phyloP scores from a whole-genome alignment of 2,113 vertebrate genomes.

The Dasyurus viverrinus region DNA sequence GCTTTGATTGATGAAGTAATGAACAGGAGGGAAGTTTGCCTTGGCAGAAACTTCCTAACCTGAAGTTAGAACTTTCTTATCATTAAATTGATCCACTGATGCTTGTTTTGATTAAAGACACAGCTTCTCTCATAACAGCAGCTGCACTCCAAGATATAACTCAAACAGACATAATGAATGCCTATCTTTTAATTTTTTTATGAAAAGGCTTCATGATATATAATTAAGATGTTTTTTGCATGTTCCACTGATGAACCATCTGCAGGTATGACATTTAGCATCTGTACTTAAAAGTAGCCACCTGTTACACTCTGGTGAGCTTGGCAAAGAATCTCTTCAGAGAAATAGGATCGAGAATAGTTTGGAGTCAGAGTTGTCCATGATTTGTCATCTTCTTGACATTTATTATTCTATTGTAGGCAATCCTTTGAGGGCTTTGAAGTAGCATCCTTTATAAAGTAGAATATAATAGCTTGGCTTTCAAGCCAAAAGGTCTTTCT shows the following conservation, averaged over 20 bases:
- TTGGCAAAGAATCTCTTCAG: slow-evolving; percentile 46
- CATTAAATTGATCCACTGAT: slow-evolving; percentile 66
- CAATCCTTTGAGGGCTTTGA: slow-evolving; percentile 22
- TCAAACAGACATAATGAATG: slow-evolving; percentile 59
- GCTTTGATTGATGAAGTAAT: slow-evolving; percentile 68
- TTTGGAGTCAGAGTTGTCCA: slow-evolving; percentile 48
- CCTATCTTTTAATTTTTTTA: slow-evolving; percentile 63
- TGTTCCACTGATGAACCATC: slow-evolving; percentile 71
- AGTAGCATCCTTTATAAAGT: slow-evolving; percentile 38
- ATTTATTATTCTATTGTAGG: slow-evolving; percentile 53
- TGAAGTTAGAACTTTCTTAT: slow-evolving; percentile 43
- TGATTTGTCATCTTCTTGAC: slow-evolving; percentile 40
- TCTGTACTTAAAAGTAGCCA: slow-evolving; percentile 74
- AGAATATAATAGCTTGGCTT: slow-evolving; percentile 60
- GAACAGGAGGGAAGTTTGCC: slow-evolving; percentile 53
- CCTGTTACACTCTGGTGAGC: slow-evolving; percentile 61
- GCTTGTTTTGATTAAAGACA: slow-evolving; percentile 71
- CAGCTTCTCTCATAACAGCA: slow-evolving; percentile 61
- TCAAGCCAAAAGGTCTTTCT: slow-evolving; percentile 19
- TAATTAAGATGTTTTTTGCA: slow-evolving; percentile 63
- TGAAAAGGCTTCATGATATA: slow-evolving; percentile 62
- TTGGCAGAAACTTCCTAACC: slow-evolving; percentile 54
- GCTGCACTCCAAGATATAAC: slow-evolving; percentile 24
- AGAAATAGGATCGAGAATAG: slow-evolving; percentile 41
- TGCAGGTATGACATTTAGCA: slow-evolving; percentile 74